Conservation (phyloP, 2,113 vertebrate species). For the Neolamprologus longior region DNA sequence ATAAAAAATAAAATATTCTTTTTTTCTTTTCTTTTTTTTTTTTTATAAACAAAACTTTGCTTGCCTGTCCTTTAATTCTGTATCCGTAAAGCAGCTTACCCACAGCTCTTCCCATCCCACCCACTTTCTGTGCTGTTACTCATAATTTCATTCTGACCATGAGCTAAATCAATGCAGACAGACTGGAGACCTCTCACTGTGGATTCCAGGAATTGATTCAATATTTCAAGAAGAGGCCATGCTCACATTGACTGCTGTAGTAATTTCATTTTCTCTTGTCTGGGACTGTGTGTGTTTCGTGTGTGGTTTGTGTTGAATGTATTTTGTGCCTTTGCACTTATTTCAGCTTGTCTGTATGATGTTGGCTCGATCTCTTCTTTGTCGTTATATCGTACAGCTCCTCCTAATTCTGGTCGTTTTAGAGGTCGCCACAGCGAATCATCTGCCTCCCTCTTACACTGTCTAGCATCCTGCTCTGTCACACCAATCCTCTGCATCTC, state of each 20-base stretch:
- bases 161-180: slow-evolving; percentile 44
- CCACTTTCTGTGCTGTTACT: not conserved
- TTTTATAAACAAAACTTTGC: not conserved
- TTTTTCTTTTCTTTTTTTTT: not conserved
- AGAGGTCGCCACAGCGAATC: not conserved
- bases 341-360: not conserved
- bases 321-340: not conserved
- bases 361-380: not conserved
- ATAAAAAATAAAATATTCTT: not conserved
- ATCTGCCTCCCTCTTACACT: accelerated
- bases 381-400: not conserved
- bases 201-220: slow-evolving; percentile 58
- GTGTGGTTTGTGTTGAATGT: not conserved
- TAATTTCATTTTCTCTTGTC: slow-evolving; percentile 43
- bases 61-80: not conserved
- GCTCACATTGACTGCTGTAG: slow-evolving; percentile 11
- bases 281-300: not conserved
- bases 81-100: not conserved
- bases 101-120: not conserved
- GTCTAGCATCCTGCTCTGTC: not conserved
- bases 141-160: slow-evolving; percentile 44
- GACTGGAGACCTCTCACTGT: slow-evolving; percentile 26
- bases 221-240: slow-evolving; percentile 53
- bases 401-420: not conserved
- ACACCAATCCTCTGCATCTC: not conserved